Base-by-base conservation (phyloP, 2,888 invertebrate genomes). In the Phaedon cochleariae region DNA sequence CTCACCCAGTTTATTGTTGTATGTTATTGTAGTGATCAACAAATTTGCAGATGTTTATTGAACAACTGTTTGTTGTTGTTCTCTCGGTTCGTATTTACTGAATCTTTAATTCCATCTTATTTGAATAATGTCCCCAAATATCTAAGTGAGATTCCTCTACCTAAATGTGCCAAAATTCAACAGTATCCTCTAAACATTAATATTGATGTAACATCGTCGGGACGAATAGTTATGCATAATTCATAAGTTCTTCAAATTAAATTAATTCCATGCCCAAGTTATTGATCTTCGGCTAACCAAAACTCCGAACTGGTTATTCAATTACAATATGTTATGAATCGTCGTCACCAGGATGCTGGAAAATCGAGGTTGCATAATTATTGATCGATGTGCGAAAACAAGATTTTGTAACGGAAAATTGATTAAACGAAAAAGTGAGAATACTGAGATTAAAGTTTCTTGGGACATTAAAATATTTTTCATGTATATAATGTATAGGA, bases 231-330 rank as follows among this genome's bases (percentile, higher is more conserved):
- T 41, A 49, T 66, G 66, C 59, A 66, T 62, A 59, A 66, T 66
- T 66, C 66, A 66, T 66, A 45, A 7, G 51, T 66, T 31, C 62
- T 51, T 59, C 59, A 62, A 59, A 66, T 62, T 55, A 62, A 62
- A 66, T 66, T 62, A 62, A 66, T 66, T 66, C 49, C 59, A 59
- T 57, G 62, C 46, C 49, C 21, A 66, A 66, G 59, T 66, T 66
- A 66, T 62, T 62, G 62, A 66, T 66, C 62, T 66, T 62, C 55
- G 66, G 62, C 66, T 62, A 66, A 62, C 66, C 66, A 21, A 29
- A 51, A 66, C 59, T 62, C 62, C 66, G 46, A 61, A 31, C 49
- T 49, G 59, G 51, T 66, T 59, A 66, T 66, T 62, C 54, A 62
- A 66, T 66, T 59, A 62, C 31, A n/a, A n/a, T n/a, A 46, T 34